Conservation (phyloP, 2,888 invertebrate species). For the Idaea biselata region DNA sequence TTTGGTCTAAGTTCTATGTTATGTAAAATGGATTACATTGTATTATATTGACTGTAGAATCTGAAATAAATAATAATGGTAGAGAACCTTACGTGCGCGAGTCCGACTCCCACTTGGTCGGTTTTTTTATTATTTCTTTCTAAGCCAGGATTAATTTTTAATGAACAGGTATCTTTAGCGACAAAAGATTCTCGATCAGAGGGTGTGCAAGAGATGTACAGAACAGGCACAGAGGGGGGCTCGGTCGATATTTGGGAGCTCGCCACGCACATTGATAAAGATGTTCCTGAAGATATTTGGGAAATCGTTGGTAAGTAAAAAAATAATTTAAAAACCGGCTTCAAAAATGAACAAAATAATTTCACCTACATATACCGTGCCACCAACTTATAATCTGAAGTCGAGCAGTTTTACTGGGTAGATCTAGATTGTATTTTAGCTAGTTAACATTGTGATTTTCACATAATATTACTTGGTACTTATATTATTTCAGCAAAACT, state of each 20-base stretch:
- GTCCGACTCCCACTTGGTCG: too few species aligned
- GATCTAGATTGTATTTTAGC: too few species aligned
- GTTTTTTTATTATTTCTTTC: neutral
- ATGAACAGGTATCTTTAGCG: constrained; percentile 52
- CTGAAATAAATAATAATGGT: too few species aligned
- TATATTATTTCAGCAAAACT: constrained; percentile 58
- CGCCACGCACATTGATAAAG: constrained; percentile 62
- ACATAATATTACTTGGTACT: neutral
- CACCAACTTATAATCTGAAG: too few species aligned
- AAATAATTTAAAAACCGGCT: too few species aligned
- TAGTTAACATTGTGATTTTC: neutral
- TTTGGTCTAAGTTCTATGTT: too few species aligned
- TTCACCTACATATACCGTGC: neutral
- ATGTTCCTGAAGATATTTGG: constrained; percentile 71
- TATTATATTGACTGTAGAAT: too few species aligned
- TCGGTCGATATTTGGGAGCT: constrained; percentile 67
- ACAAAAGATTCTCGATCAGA: constrained; percentile 36
- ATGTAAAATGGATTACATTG: too few species aligned
- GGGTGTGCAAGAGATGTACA: constrained; percentile 47
- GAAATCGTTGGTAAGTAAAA: constrained; percentile 65
- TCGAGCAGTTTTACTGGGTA: too few species aligned
- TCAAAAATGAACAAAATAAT: too few species aligned
- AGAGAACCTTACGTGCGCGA: too few species aligned
- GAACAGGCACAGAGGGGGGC: constrained; percentile 34
- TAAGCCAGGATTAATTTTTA: neutral